A percentile compares a stretch with the other conserved stretches of the same genome.
phyloP scores from a whole-genome alignment of 2,797 vertebrate species.

The Phyllotis vaccarum region DNA sequence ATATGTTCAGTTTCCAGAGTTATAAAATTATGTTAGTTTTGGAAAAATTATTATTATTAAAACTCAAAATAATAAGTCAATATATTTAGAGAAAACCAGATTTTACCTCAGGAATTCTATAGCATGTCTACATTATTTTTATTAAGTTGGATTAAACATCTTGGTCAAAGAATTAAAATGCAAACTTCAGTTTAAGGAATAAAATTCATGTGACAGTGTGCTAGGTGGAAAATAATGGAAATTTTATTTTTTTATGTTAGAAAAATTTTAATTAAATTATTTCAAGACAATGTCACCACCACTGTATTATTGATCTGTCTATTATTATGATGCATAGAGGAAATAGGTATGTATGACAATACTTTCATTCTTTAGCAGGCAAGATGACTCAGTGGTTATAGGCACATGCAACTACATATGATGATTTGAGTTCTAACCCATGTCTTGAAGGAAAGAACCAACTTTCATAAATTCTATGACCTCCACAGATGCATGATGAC shows the following conservation, averaged over 20 bases:
- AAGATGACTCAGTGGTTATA: not conserved
- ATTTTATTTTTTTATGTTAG: not conserved
- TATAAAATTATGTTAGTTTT: not conserved
- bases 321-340: not conserved
- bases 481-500: not conserved
- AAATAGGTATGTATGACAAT: not conserved
- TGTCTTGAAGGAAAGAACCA: not conserved
- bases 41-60: not conserved
- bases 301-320: not conserved
- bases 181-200: conserved; percentile 7
- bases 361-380: not conserved
- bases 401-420: not conserved
- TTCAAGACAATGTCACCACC: not conserved
- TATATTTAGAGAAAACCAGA: no score
- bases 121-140: no score
- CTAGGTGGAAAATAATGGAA: not conserved
- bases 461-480: not conserved
- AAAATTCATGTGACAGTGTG: not conserved
- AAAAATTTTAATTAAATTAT: conserved; percentile 34
- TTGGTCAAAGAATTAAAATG: conserved; percentile 38
- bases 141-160: no score
- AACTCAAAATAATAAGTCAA: not conserved
- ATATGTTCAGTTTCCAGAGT: not conserved
- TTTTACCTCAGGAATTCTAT: no score
- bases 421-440: not conserved